Conservation (phyloP, 1,140 invertebrate genomes). For the Drosophila gunungcola region DNA sequence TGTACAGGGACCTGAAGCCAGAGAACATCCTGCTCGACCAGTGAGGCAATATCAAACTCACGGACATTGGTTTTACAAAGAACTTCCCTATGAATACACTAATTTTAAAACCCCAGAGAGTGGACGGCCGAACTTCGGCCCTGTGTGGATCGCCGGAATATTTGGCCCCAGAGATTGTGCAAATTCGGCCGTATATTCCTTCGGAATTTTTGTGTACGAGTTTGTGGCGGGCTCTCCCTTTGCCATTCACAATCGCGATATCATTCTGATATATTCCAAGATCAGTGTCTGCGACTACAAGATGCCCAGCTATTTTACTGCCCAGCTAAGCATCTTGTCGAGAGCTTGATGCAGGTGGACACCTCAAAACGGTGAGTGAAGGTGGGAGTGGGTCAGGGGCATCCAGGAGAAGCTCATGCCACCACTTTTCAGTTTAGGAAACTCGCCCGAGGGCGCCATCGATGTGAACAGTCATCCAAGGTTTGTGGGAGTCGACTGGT, state of each 20-base stretch:
- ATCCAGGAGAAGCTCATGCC: conserved; percentile 1
- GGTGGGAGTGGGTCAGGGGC: background rate
- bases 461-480: conserved; percentile 88
- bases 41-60: conserved; percentile 92
- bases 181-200: conserved; percentile 97
- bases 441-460: conserved; percentile 90
- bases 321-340: conserved; percentile 93
- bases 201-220: conserved; percentile 94
- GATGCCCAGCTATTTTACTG: conserved; percentile 88
- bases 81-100: no score
- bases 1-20: conserved; percentile 98
- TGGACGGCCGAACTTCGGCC: conserved; percentile 94
- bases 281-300: conserved; percentile 91
- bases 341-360: conserved; percentile 93
- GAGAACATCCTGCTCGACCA: conserved; percentile 97
- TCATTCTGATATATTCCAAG: conserved; percentile 95
- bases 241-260: conserved; percentile 88
- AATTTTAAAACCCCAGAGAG: conserved; percentile 33
- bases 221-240: conserved; percentile 95
- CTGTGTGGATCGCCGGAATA: conserved; percentile 98
- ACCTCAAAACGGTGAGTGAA: conserved; percentile 89
- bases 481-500: conserved; percentile 94
- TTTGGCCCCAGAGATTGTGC: conserved; percentile 96
- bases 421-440: conserved; percentile 87
- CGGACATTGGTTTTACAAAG: conserved; percentile 98